Percentiles rank a stretch among this genome's conserved stretches.
Evolutionary conservation across 2,888 invertebrate species (phyloP).

Genomic region (Gandaritis pyraliata): DNA sequence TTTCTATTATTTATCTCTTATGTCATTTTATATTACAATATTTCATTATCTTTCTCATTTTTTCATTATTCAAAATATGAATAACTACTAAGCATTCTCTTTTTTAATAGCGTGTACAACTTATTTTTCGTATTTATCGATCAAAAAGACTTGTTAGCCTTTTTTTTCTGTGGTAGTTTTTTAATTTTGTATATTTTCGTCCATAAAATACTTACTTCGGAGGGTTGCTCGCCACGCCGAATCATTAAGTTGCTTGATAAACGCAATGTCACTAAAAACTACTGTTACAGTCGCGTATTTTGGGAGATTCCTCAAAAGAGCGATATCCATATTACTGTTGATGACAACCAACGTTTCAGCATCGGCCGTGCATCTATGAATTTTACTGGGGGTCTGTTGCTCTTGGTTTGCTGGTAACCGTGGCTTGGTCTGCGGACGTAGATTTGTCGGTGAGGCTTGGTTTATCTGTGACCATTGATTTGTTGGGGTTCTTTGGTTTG

Average conservation of each 20-base stretch:
- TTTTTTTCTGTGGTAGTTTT: too few relatives aligned
- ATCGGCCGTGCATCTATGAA: neutral
- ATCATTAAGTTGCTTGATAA: neutral
- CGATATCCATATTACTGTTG: neutral
- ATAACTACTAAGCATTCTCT: too few relatives aligned
- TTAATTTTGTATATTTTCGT: too few relatives aligned
- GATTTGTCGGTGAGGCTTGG: neutral
- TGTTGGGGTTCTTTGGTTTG: neutral
- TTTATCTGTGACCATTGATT: neutral
- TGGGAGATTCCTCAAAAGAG: neutral
- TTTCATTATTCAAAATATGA: too few relatives aligned
- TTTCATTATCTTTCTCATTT: too few relatives aligned
- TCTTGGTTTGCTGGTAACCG: neutral
- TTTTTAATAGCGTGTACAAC: too few relatives aligned
- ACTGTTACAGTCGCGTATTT: neutral
- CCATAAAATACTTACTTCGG: constrained; percentile 5
- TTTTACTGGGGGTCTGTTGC: neutral
- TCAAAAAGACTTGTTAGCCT: too few relatives aligned
- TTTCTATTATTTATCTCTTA: too few relatives aligned
- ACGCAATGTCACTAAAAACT: neutral
- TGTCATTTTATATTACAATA: too few relatives aligned
- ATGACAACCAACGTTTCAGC: neutral
- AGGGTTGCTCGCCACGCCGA: neutral
- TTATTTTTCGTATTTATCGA: too few relatives aligned
- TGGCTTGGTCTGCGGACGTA: neutral